Percentiles rank a stretch among this genome's conserved stretches.
These are phyloP conservation scores for Harlomillsia oculata DNA, from an alignment of 1,140 invertebrate genomes.

Conservation along the genomic window DNA sequence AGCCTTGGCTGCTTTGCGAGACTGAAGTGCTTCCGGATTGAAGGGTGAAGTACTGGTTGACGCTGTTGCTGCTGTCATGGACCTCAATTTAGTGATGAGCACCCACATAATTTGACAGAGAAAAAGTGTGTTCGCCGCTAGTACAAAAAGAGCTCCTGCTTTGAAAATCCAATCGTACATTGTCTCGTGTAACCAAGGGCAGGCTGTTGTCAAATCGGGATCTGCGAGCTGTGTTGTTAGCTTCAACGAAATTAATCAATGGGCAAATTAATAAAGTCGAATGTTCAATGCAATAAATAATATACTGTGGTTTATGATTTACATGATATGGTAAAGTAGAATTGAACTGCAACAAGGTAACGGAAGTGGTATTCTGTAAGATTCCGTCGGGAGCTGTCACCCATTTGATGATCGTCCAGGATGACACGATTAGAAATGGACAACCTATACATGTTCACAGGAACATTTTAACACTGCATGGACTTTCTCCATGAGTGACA, in stretches of 20 bases:
- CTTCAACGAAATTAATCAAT: background rate
- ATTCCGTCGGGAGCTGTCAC: constrained; percentile 7
- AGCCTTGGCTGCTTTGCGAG: constrained; percentile 80
- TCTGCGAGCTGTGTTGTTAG: background rate
- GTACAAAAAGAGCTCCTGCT: constrained; percentile 57
- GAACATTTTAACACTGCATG: too few relatives aligned
- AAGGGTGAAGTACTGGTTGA: too few relatives aligned
- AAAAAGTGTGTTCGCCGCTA: constrained; percentile 74
- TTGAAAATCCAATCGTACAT: constrained; percentile 72
- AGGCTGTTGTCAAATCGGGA: constrained; percentile 3
- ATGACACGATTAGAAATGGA: constrained; percentile 53
- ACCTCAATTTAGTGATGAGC: constrained; percentile 79
- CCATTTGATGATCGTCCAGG: constrained; percentile 56
- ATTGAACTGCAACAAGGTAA: background rate
- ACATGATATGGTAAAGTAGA: background rate
- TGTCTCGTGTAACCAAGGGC: constrained; percentile 58
- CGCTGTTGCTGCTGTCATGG: constrained; percentile 64
- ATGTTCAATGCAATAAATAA: too few relatives aligned
- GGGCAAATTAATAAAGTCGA: background rate
- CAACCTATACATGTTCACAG: constrained; percentile 47
- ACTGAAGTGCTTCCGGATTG: constrained; percentile 74
- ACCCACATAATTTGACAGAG: constrained; percentile 87
- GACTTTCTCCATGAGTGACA: too few relatives aligned
- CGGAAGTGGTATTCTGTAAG: constrained; percentile 2
- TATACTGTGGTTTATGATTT: too few relatives aligned